These are phyloP conservation scores for Pristionchus fissidentatus DNA, from an alignment of 2,888 invertebrate genomes.

Conservation along the genomic window DNA sequence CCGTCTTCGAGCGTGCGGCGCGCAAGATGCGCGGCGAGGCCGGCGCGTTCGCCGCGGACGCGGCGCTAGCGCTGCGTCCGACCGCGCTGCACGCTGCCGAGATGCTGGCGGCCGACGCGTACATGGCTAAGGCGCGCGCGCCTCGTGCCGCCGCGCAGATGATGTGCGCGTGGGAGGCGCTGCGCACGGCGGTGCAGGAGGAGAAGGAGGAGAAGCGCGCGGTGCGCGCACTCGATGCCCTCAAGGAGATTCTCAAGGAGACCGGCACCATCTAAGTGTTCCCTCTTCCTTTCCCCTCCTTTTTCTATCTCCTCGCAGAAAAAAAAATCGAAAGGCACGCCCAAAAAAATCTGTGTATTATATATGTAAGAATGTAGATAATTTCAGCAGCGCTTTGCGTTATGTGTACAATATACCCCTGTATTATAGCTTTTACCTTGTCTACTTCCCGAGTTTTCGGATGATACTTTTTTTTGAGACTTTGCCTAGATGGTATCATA, in stretches of 20 bases:
- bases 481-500: slow-evolving; percentile 44
- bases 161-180: slow-evolving; percentile 17
- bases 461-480: background rate
- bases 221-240: background rate
- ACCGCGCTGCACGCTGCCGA: slow-evolving; percentile 28
- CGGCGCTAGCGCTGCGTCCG: background rate
- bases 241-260: slow-evolving; percentile 22
- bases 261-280: background rate
- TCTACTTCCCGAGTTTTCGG: too few species aligned
- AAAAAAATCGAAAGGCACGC: slow-evolving; percentile 45
- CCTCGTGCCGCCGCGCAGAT: background rate
- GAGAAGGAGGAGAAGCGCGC: slow-evolving; percentile 43
- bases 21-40: background rate
- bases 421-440: slow-evolving; percentile 38
- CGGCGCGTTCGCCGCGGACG: background rate
- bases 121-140: background rate
- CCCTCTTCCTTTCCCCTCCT: background rate
- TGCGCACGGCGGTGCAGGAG: slow-evolving; percentile 13
- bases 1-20: slow-evolving; percentile 27
- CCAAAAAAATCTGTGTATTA: slow-evolving; percentile 45
- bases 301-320: background rate
- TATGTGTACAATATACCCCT: slow-evolving; percentile 36
- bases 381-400: background rate
- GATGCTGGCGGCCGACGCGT: slow-evolving; percentile 4
- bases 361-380: slow-evolving; percentile 27